These are phyloP conservation scores for Thumatha senex DNA, from an alignment of 2,888 invertebrate genomes.

Conservation along the genomic window DNA sequence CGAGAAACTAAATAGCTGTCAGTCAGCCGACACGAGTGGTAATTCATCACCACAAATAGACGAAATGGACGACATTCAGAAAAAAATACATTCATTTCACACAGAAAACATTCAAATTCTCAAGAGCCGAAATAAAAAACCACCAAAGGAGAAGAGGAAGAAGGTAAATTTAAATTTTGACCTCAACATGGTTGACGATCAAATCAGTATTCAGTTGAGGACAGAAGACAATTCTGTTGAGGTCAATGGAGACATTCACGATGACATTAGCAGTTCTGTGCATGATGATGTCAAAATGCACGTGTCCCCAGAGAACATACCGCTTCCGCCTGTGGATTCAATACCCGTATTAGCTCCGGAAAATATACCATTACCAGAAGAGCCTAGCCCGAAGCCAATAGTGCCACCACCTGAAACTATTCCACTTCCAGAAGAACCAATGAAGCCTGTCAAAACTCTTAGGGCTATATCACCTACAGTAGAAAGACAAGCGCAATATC, in stretches of 20 bases:
- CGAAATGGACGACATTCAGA: constrained; percentile 85
- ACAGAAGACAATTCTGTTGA: constrained; percentile 64
- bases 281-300: constrained; percentile 56
- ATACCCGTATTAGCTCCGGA: constrained; percentile 73
- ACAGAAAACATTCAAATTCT: constrained; percentile 85
- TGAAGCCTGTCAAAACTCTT: constrained; percentile 44
- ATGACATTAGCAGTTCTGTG: constrained; percentile 54
- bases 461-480: constrained; percentile 37
- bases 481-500: constrained; percentile 42
- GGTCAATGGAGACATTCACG: constrained; percentile 67
- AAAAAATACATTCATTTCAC: constrained; percentile 85
- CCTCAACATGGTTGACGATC: constrained; percentile 79
- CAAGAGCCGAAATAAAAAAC: constrained; percentile 84
- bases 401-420: constrained; percentile 67
- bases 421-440: constrained; percentile 68
- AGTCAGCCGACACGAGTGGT: constrained; percentile 76
- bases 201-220: constrained; percentile 75
- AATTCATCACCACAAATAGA: constrained; percentile 79
- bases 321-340: constrained; percentile 69
- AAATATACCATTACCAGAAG: constrained; percentile 69
- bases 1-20: constrained; percentile 67
- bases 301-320: constrained; percentile 72
- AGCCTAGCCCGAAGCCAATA: constrained; percentile 57
- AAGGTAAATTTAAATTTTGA: constrained; percentile 82
- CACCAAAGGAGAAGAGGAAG: constrained; percentile 79